A percentile compares a stretch with the other conserved stretches of the same genome.
Evolutionary conservation across 2,113 vertebrate species (phyloP).

Genomic region (Hemibagrus wyckioides): DNA sequence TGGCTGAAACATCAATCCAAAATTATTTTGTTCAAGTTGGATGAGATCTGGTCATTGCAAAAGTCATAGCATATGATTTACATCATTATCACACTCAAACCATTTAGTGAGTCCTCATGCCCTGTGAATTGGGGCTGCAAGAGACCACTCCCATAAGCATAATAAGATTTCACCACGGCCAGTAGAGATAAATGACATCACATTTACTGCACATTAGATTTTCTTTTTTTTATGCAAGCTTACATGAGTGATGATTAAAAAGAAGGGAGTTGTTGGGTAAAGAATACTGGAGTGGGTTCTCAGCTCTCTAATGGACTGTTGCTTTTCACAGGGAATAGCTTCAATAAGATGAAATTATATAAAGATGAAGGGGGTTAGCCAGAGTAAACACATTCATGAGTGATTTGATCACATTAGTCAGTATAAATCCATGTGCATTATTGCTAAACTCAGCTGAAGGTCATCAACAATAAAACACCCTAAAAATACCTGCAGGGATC

Average conservation of each 20-base stretch:
- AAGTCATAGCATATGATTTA: background rate
- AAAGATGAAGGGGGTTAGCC: background rate
- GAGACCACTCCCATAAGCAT: background rate
- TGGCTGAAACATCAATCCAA: background rate
- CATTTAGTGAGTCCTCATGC: background rate
- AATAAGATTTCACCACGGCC: background rate
- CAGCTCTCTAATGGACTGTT: background rate
- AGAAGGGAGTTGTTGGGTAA: background rate
- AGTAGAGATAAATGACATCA: background rate
- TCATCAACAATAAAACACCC: conserved; percentile 62
- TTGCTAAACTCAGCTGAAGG: conserved; percentile 62
- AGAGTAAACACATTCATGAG: conserved; percentile 19
- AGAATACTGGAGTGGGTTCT: background rate
- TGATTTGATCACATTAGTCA: conserved; percentile 56
- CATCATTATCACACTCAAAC: background rate
- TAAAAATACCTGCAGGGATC: conserved; percentile 65
- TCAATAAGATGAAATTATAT: background rate
- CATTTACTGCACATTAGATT: background rate
- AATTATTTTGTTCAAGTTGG: background rate
- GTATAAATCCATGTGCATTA: conserved; percentile 59
- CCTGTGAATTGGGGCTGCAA: background rate
- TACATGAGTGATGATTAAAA: background rate
- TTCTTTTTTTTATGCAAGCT: background rate
- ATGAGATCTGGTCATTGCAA: background rate
- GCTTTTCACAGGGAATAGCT: background rate